Base-by-base conservation (phyloP, 2,888 invertebrate species). In the Saturnia japonica region DNA sequence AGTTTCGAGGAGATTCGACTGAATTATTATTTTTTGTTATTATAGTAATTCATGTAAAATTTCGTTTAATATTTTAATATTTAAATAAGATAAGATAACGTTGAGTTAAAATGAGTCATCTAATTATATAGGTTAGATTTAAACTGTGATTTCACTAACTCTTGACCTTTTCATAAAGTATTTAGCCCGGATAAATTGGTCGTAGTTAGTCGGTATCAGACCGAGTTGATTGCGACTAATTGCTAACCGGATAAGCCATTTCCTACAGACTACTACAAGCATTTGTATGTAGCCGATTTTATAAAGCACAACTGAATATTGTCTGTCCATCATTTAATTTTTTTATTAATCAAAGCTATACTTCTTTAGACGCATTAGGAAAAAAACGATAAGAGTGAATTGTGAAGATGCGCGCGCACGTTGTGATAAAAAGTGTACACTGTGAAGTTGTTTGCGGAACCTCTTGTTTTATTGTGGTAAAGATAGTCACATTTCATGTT, bases 141-240 rank as follows among this genome's bases (percentile, higher is more conserved):
- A 12, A 28, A 60, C 14, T 0, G 6, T 14, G 3, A 40, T 68
- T 64, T n/a, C 16, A 70, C 70, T 72, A 62, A 67, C 70, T 72
- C 71, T 72, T 79, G 79, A 81, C 77, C 79, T 79, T 78, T 78
- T 12, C 34, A 16, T 74, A 71, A 76, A 71, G 68, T 70, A 74
- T 71, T 76, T 76, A 75, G 68, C 28, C 34, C 25, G 25, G 14
- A 22, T 68, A 54, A 64, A 67, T 72, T 73, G 70, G 68, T 70
- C 42, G 47, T 43, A 71, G 72, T 72, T 22, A 69, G 68, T 72
- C 69, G 70, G n/a, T 67, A 72, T 73, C 71, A 70, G 72, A 72
- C 45, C 71, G 68, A 70, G 68, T 68, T 70, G 75, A 77, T 81
- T 75, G 74, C 78, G 76, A 78, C 76, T 80, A 80, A 79, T 78